Conservation (phyloP, 2,888 invertebrate genomes). For the Nomada fabriciana region DNA sequence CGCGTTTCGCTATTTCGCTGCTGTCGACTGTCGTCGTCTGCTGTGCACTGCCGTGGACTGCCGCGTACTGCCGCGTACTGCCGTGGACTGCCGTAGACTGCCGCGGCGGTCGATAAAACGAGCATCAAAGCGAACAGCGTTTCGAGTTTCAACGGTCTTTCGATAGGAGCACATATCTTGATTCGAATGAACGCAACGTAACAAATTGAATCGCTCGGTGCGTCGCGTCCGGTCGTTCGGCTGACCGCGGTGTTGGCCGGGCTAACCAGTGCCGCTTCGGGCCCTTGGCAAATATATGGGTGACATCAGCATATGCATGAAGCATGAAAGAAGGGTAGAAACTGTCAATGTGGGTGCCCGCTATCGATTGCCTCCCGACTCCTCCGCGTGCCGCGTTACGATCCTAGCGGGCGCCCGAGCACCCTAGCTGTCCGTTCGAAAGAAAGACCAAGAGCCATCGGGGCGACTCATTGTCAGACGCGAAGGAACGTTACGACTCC, state of each 20-base stretch:
- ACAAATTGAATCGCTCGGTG: constrained; percentile 76
- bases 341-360: constrained; percentile 69
- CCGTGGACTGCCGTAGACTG: too few species aligned
- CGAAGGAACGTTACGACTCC: background rate
- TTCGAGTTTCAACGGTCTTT: too few species aligned
- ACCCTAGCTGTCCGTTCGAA: background rate
- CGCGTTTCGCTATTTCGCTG: too few species aligned
- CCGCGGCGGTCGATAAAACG: too few species aligned
- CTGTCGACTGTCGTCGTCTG: too few species aligned
- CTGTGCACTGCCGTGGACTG: too few species aligned
- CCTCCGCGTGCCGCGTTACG: constrained; percentile 52
- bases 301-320: constrained; percentile 81
- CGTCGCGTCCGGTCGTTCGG: constrained; percentile 57
- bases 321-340: constrained; percentile 80
- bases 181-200: constrained; percentile 57
- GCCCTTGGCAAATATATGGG: constrained; percentile 70
- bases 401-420: constrained; percentile 29
- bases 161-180: too few species aligned
- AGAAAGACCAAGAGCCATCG: constrained; percentile 3
- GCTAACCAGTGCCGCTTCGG: constrained; percentile 47
- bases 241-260: constrained; percentile 59
- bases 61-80: too few species aligned
- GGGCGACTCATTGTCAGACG: background rate
- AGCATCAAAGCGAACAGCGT: too few species aligned
- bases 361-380: constrained; percentile 77